These are phyloP conservation scores for Brachionus plicatilis DNA, from an alignment of 1,140 invertebrate species.

Conservation along the genomic window DNA sequence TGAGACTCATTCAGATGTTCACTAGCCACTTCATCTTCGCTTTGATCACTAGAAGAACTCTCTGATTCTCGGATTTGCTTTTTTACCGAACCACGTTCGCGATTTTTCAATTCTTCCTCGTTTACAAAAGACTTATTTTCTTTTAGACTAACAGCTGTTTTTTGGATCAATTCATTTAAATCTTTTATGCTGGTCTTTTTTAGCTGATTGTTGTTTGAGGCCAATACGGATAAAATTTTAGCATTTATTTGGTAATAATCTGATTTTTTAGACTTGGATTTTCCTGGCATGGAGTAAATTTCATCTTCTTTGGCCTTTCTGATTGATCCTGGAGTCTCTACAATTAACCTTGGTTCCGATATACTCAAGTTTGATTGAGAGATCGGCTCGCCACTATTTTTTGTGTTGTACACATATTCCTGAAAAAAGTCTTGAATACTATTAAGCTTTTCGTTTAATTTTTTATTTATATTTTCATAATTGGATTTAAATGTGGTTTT, in stretches of 20 bases:
- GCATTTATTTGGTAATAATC: slow-evolving; percentile 27
- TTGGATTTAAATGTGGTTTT: background rate
- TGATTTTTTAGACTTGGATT: background rate
- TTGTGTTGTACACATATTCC: slow-evolving; percentile 2
- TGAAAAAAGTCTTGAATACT: slow-evolving; percentile 19
- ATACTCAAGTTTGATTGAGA: background rate
- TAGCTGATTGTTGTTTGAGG: background rate
- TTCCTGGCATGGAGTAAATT: background rate
- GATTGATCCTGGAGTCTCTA: background rate
- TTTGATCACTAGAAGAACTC: background rate
- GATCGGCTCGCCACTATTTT: background rate
- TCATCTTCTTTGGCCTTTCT: background rate
- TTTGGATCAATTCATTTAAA: slow-evolving; percentile 7
- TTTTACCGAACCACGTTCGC: background rate
- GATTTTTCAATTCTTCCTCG: background rate
- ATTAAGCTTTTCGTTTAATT: background rate
- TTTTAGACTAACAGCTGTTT: background rate
- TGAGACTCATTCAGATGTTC: background rate
- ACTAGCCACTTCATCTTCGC: background rate
- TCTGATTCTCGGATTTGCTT: background rate
- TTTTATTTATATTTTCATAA: background rate
- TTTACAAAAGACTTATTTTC: background rate
- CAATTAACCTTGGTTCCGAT: background rate
- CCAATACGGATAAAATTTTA: background rate
- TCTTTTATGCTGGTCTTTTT: slow-evolving; percentile 3